phyloP scores from a whole-genome alignment of 2,113 vertebrate species.

The Lycocorax pyrrhopterus region DNA sequence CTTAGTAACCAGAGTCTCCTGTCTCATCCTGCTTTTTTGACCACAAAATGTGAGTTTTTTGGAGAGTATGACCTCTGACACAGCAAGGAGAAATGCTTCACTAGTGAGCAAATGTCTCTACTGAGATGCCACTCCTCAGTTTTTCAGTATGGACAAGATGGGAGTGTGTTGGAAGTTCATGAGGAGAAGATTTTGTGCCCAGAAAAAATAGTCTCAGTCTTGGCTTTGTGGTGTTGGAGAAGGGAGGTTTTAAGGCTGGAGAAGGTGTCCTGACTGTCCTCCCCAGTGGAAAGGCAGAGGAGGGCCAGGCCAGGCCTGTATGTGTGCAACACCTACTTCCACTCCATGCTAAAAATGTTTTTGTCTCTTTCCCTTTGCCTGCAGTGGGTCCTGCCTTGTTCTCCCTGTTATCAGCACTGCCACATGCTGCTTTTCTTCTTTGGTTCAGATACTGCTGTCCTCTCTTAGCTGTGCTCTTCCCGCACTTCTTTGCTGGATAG shows the following conservation, averaged over 20 bases:
- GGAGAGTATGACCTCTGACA: not conserved
- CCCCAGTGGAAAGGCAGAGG: not conserved
- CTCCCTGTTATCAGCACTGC: not conserved
- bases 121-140: not conserved
- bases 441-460: not conserved
- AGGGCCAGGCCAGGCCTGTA: not conserved
- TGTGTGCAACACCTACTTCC: not conserved
- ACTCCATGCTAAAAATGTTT: not conserved
- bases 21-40: slow-evolving; percentile 15
- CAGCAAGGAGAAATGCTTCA: not conserved
- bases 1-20: not conserved
- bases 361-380: not conserved
- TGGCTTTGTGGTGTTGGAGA: not conserved
- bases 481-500: not conserved
- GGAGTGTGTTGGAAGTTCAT: not conserved
- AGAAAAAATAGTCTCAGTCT: not conserved
- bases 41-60: slow-evolving; percentile 11
- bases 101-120: slow-evolving; percentile 3
- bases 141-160: not conserved
- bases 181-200: not conserved
- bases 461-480: not conserved
- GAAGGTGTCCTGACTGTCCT: not conserved
- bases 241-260: not conserved
- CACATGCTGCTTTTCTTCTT: not conserved
- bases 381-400: not conserved